These are phyloP conservation scores for Uromys caudimaculatus DNA, from an alignment of 2,797 vertebrate species.

Conservation along the genomic window DNA sequence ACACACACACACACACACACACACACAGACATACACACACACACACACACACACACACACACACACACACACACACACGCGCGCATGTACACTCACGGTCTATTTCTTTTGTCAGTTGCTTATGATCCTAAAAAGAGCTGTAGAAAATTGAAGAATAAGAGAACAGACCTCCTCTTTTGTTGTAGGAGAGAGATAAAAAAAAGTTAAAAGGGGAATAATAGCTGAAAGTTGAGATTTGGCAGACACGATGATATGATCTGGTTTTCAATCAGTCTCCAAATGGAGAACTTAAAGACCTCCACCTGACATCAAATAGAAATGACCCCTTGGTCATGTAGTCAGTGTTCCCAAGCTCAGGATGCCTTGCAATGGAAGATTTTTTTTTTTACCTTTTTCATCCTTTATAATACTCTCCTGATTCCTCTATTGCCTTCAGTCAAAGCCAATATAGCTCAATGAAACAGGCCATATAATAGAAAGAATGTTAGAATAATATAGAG, in stretches of 20 bases:
- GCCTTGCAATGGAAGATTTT: conserved; percentile 58
- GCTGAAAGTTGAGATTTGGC: conserved; percentile 73
- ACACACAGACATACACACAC: not conserved
- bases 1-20: not conserved
- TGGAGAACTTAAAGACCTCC: conserved; percentile 77
- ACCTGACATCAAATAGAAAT: conserved; percentile 80
- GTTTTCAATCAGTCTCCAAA: conserved; percentile 78
- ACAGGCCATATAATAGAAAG: not conserved
- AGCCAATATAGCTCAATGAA: not conserved
- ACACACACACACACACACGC: not conserved
- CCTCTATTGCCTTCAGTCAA: conserved; percentile 9
- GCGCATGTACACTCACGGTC: not conserved
- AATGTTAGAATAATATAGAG: not conserved
- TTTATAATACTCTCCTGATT: not conserved
- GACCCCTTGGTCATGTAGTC: conserved; percentile 69
- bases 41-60: not conserved
- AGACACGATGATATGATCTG: conserved; percentile 76
- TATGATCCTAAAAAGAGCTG: conserved; percentile 34
- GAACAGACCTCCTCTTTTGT: conserved; percentile 57
- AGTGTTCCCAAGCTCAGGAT: conserved; percentile 56
- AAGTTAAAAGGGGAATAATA: conserved; percentile 74
- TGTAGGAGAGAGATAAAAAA: conserved; percentile 71
- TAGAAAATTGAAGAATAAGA: conserved; percentile 67
- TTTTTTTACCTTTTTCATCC: conserved; percentile 42
- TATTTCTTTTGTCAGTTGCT: conserved; percentile 64